Base-by-base conservation (phyloP, 2,113 vertebrate species). In the Peucedramus taeniatus region DNA sequence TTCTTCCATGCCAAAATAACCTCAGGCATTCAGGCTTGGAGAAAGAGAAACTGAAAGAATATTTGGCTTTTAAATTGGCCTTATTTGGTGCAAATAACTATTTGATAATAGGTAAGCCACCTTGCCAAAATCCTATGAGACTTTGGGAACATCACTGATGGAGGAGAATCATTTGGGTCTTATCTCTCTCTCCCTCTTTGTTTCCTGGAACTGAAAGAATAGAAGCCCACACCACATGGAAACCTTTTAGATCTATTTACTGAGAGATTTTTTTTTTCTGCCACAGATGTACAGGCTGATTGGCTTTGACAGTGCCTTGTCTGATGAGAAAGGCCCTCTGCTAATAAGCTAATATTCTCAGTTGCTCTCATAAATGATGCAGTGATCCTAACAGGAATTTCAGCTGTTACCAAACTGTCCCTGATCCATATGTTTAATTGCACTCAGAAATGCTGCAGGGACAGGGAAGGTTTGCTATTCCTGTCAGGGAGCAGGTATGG, bases 301-400 rank as follows among this genome's bases (percentile, higher is more conserved):
- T 63, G 30, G n/a, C 84, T 93, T 77, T 94, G 93, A 83, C 91
- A 88, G 71, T 8, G 53, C 57, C 65, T 79, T 2, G 1, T 63
- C 78, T 80, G 75, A 60, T 72, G 85, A 88, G 93, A 63, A 33
- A 23, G 40, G 33, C 64, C 56, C 70, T 11, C 57, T 88, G 87
- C 82, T 97, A 96, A 97, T 96, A 86, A 92, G 68, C 39, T 83
- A 92, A 96, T 97, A 92, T 83, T 96, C 92, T 96, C 92, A 78
- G 85, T 95, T 95, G 85, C 82, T 49, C 85, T 96, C 94, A 94
- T 97, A 95, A 96, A 95, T 94, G 79, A 97, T 96, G 90, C 88
- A 96, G 71, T 31, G 90, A 77, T 94, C 68, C 68, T 92, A 93
- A 90, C 54, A 59, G 75, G 56, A 72, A 37, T 50, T 53, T 87